These are phyloP conservation scores for Myathropa florea DNA, from an alignment of 2,888 invertebrate species.

Conservation along the genomic window DNA sequence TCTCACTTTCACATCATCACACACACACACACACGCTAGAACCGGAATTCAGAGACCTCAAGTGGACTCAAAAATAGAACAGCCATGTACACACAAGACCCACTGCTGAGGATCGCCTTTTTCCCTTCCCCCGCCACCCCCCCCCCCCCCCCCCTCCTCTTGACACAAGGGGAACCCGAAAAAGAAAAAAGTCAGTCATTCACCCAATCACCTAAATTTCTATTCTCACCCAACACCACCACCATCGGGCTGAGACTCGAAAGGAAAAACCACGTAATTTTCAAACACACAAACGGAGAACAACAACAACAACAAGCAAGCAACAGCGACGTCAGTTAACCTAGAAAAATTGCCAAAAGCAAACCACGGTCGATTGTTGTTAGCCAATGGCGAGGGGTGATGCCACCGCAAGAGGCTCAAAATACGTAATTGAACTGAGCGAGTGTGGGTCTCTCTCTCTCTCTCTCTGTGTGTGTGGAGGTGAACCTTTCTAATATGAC, in stretches of 20 bases:
- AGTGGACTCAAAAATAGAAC: too few relatives aligned
- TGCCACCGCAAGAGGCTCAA: neutral
- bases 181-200: conserved; percentile 28
- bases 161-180: neutral
- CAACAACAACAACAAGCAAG: neutral
- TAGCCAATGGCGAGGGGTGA: neutral
- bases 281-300: too few relatives aligned
- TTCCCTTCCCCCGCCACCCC: neutral
- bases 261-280: conserved; percentile 1
- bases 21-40: too few relatives aligned
- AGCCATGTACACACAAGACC: too few relatives aligned
- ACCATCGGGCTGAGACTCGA: neutral
- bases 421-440: neutral
- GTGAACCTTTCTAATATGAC: conserved; percentile 49
- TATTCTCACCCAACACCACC: conserved; percentile 8
- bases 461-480: neutral
- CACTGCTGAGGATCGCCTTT: neutral
- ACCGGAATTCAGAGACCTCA: too few relatives aligned
- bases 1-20: conserved; percentile 1
- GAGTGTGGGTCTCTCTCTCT: neutral
- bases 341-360: conserved; percentile 39
- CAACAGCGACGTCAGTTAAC: conserved; percentile 12
- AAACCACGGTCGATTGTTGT: neutral
- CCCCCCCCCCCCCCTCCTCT: neutral
- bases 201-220: conserved; percentile 42